Conservation (phyloP, 2,797 vertebrate species). For the Phoebastria nigripes region DNA sequence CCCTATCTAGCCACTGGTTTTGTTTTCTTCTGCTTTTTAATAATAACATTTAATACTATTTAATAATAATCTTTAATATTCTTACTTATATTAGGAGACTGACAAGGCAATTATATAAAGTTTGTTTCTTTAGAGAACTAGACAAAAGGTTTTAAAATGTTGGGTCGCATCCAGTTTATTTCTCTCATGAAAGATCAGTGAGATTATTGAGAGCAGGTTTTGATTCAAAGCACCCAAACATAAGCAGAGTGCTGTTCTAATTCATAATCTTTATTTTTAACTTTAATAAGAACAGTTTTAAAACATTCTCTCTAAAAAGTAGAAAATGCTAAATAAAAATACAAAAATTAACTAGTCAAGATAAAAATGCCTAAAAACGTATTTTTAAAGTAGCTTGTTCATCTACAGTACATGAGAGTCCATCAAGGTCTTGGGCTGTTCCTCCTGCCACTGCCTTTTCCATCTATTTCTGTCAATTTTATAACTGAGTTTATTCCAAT, state of each 20-base stretch:
- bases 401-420: not conserved
- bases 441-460: not conserved
- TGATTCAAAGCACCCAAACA: not conserved
- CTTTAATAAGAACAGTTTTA: not conserved
- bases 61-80: not conserved
- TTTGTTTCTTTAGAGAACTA: not conserved
- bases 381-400: not conserved
- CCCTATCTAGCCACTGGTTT: not conserved
- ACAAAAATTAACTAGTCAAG: not conserved
- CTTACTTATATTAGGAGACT: not conserved
- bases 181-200: not conserved
- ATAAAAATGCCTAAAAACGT: not conserved
- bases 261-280: slow-evolving; percentile 3
- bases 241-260: not conserved
- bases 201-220: not conserved
- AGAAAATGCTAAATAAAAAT: not conserved
- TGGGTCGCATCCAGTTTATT: not conserved
- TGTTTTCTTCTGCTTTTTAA: not conserved
- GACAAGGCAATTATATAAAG: not conserved
- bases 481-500: not conserved
- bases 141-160: not conserved
- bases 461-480: not conserved
- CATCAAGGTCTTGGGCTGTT: not conserved
- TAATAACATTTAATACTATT: not conserved
- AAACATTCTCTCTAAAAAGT: not conserved